Evolutionary conservation across 2,888 invertebrate genomes (phyloP), one percentile per base, ranked within the genome.

Genomic region (Sturmia bella): DNA sequence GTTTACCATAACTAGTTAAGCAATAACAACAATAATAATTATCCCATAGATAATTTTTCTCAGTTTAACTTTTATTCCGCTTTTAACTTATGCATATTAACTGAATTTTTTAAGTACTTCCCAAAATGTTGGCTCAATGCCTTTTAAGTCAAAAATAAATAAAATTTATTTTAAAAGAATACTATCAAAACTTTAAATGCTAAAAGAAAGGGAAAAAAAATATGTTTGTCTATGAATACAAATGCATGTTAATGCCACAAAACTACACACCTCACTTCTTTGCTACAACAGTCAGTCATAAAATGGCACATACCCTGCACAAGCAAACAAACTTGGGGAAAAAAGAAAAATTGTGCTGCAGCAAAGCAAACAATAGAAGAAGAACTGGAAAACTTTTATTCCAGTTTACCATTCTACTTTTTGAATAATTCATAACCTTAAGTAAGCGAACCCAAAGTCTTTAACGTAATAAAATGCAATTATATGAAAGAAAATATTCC

Each of bases 381-480:
- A 21, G 12, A 12, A 50, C n/a, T 21, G 12, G 15, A 19, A 70
- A 48, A n/a, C n/a, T 57, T 57, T 39, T 24, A 54, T 70, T 56
- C 41, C 56, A 56, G 61, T 81, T 74, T 78, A 32, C 74, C 66
- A 82, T 70, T 82, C 74, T 43, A 66, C 66, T 74, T 82, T 74
- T 70, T 82, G 81, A 82, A 82, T 82, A 70, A 82, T 82, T 82
- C 81, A 82, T 82, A 77, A 82, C 52, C 77, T 69, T 73, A 77
- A 81, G 69, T 69, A 74, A 56, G 56, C 54, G 74, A 79, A 80
- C 41, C 76, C 66, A 72, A 80, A 72, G 80, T 76, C 70, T 76
- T 80, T 80, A 80, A 72, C 64, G 48, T 70, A 76, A 80, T 80
- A 76, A 76, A 76, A 80, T 80, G 76, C 80, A 80, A 80, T 80